Evolutionary conservation across 2,888 invertebrate species (phyloP), one percentile per base, ranked within the genome.

Genomic region (Eupithecia dodoneata): DNA sequence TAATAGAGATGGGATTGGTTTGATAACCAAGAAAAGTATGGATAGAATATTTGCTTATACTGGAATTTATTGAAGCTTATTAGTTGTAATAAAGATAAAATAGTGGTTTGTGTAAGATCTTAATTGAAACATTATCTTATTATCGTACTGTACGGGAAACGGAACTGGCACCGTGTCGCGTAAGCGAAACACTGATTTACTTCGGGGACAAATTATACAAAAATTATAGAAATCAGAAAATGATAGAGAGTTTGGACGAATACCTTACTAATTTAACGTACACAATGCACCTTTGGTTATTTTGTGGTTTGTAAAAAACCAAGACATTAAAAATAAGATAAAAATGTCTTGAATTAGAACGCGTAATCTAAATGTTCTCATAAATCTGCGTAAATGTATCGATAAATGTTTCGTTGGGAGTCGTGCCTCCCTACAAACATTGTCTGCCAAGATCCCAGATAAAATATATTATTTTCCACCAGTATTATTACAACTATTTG

Each of bases 371-470:
- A 66, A 70, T 47, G 47, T 59, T 69, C 45, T 44, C 52, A 72
- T 65, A 67, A 74, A 69, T 77, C 71, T 77, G 13, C 45, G 65
- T 77, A 74, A 77, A 42, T 55, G 75, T 73, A 73, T 76, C 76
- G 72, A 73, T 76, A 73, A 76, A 73, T 70, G 47, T 63, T 41
- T 44, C 41, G 4, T n/a, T 30, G 7, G 4, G 55, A 59, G 13
- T 71, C 55, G 44, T 4, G 42, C 72, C 45, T 72, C 72, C 55
- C 72, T 77, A 74, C 44, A 10, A 65, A 73, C 80, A 83, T 83
- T 84, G 82, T 83, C 79, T 84, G 74, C 65, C 70, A 80, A 77
- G 83, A 80, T 78, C 76, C 78, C 45, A 78, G 81, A 80, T 82
- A 81, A 80, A 83, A 83, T 76, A 84, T 81, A 79, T 81, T 80